Conservation (phyloP, 2,888 invertebrate species). For the Linnaemya tessellans region DNA sequence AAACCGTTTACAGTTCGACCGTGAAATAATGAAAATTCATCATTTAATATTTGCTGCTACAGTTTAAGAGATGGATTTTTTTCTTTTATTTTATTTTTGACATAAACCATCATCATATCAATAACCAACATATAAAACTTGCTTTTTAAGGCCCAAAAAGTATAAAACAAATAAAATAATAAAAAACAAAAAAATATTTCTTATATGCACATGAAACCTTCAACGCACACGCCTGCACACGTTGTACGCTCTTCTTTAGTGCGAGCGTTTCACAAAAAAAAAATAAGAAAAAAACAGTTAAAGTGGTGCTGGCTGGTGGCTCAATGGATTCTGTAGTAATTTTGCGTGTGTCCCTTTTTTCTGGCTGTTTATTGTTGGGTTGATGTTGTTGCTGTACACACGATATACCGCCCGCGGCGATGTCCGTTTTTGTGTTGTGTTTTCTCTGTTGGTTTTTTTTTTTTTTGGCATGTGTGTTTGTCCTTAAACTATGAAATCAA, state of each 20-base stretch:
- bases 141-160: conserved; percentile 10
- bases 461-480: conserved; percentile 11
- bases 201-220: conserved; percentile 25
- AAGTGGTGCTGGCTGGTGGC: conserved; percentile 1
- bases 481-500: conserved; percentile 67
- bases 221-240: conserved; percentile 1
- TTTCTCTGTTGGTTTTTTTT: background rate
- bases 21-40: conserved; percentile 80
- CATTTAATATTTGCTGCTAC: conserved; percentile 69
- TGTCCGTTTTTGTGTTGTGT: conserved; percentile 39
- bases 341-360: conserved; percentile 25
- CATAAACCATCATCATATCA: conserved; percentile 46
- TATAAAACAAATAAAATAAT: conserved; percentile 38
- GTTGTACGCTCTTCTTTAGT: background rate
- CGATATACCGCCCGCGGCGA: conserved; percentile 62
- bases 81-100: conserved; percentile 10
- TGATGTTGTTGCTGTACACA: conserved; percentile 22
- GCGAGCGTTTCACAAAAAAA: background rate
- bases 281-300: background rate
- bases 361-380: background rate
- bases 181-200: conserved; percentile 38
- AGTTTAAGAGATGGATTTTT: background rate
- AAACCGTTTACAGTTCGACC: conserved; percentile 73
- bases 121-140: conserved; percentile 45
- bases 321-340: conserved; percentile 43